phyloP scores from a whole-genome alignment of 2,797 vertebrate genomes.

The Oophaga sylvatica region DNA sequence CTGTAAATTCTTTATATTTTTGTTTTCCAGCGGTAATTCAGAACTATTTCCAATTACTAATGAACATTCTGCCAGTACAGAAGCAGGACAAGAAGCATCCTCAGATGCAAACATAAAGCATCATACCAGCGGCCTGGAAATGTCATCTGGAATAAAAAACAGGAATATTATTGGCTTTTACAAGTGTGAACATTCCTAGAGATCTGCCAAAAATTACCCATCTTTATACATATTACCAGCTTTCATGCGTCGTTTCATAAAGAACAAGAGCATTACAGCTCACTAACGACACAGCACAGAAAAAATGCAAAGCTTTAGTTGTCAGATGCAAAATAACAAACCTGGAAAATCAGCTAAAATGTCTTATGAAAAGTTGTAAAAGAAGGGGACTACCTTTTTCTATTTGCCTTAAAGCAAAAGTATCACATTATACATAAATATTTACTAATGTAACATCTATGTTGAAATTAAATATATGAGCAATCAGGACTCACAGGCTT shows the following conservation, averaged over 20 bases:
- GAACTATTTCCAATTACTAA: neutral
- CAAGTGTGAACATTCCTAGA: neutral
- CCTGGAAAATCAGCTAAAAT: neutral
- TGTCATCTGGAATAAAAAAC: neutral
- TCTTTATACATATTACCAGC: neutral
- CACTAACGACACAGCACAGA: neutral
- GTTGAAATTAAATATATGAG: neutral
- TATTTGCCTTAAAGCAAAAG: neutral
- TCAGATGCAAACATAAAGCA: neutral
- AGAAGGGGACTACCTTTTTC: neutral
- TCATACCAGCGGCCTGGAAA: neutral
- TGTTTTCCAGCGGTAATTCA: neutral
- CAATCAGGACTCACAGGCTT: too few species aligned
- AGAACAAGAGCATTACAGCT: neutral
- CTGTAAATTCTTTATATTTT: neutral
- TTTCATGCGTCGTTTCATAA: neutral
- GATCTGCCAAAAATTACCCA: neutral
- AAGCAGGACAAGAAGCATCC: neutral
- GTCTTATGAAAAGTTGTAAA: neutral
- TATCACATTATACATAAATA: neutral
- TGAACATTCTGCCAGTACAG: neutral
- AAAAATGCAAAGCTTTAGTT: neutral
- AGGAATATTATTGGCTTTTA: neutral
- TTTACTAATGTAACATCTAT: neutral
- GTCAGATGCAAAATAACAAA: neutral